Conservation (phyloP, 2,888 invertebrate genomes). For the Nephrotoma flavescens region DNA sequence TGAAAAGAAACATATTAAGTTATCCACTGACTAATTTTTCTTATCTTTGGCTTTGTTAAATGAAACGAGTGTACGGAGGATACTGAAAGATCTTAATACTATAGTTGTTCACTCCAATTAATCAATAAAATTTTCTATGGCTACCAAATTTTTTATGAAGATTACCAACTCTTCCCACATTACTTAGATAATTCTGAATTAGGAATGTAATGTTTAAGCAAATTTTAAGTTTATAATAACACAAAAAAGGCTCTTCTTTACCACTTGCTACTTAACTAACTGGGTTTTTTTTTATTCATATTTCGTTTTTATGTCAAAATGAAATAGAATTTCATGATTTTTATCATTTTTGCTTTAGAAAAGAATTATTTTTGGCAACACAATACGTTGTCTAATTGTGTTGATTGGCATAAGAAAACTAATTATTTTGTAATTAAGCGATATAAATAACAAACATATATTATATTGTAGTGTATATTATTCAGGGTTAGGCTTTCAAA, state of each 20-base stretch:
- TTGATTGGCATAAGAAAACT: background rate
- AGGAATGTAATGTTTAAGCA: background rate
- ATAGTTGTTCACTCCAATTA: too few species aligned
- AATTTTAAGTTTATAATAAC: background rate
- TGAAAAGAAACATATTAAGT: too few species aligned
- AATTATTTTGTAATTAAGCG: background rate
- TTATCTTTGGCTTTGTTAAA: too few species aligned
- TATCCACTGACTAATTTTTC: too few species aligned
- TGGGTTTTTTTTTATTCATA: background rate
- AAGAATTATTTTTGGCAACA: background rate
- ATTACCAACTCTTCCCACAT: too few species aligned
- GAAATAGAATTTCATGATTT: background rate
- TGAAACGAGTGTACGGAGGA: too few species aligned
- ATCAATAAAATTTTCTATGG: too few species aligned
- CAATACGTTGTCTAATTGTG: background rate
- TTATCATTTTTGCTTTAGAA: background rate
- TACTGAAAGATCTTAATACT: too few species aligned
- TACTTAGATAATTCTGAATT: too few species aligned
- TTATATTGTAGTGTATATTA: background rate
- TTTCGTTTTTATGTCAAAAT: background rate
- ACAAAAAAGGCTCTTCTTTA: background rate
- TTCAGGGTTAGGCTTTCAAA: too few species aligned
- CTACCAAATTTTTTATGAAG: too few species aligned
- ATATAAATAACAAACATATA: background rate
- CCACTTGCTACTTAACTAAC: background rate